Conservation (phyloP, 2,888 invertebrate species). For the Lymantria monacha region DNA sequence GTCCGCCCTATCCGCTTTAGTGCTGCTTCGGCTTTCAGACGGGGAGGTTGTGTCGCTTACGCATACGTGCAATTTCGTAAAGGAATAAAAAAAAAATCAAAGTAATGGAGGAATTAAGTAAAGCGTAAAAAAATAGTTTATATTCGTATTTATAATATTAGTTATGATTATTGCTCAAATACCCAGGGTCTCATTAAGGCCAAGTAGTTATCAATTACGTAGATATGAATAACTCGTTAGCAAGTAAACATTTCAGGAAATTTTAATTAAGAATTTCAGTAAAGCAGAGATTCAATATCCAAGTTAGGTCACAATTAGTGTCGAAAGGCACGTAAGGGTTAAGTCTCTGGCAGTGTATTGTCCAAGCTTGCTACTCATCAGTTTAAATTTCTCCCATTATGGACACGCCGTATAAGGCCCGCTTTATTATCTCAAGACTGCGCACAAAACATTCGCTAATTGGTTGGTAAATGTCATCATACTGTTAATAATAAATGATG, state of each 20-base stretch:
- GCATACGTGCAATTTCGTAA: too few relatives aligned
- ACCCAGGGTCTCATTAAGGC: too few relatives aligned
- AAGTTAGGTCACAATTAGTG: constrained; percentile 72
- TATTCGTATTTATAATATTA: neutral
- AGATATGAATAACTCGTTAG: too few relatives aligned
- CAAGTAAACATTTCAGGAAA: constrained; percentile 14
- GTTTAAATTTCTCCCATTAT: constrained; percentile 72
- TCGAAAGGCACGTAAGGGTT: constrained; percentile 47
- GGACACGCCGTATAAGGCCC: constrained; percentile 56
- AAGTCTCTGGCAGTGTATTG: constrained; percentile 64
- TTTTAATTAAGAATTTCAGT: constrained; percentile 31
- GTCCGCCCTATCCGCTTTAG: too few relatives aligned
- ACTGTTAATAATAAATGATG: constrained; percentile 55
- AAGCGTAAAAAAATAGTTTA: too few relatives aligned
- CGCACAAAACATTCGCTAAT: constrained; percentile 64
- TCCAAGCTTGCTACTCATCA: constrained; percentile 68
- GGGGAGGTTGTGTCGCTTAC: too few relatives aligned
- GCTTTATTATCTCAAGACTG: constrained; percentile 51
- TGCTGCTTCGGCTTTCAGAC: too few relatives aligned
- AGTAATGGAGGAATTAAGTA: too few relatives aligned
- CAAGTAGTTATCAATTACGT: too few relatives aligned
- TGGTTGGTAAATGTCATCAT: constrained; percentile 66
- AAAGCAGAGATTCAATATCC: constrained; percentile 44
- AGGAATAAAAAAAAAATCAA: too few relatives aligned
- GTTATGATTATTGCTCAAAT: neutral